Base-by-base conservation (phyloP, 2,113 vertebrate species). In the Lutjanus erythropterus region DNA sequence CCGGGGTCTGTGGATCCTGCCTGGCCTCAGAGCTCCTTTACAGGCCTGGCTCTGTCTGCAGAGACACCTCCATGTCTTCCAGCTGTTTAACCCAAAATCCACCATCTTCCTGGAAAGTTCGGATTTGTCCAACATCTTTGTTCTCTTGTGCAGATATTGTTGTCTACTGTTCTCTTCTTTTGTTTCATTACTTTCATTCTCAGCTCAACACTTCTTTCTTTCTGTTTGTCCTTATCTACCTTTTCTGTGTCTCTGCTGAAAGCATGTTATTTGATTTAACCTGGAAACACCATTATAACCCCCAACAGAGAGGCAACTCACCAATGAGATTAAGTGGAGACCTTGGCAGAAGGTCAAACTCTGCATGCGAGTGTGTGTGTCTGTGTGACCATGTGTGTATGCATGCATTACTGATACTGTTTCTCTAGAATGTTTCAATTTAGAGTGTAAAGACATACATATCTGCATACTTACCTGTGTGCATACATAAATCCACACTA, bases 211-310 rank as follows among this genome's bases (percentile, higher is more conserved):
- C n/a, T 42, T 27, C 12, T 18, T 39, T 70, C 12, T 23, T 7
- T 52, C 23, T 9, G 7, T 65, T 64, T 49, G 18, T 62, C 47
- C 12, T 37, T 15, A 55, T 64, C 11, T 29, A n/a, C 14, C 5
- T 65, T 60, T 60, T 67, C 25, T 41, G 42, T 16, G 27, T 77
- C 55, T 74, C 44, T 74, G 70, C 29, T 73, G 42, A 50, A 74
- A 75, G 78, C 46, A 75, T 78, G 75, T 81, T 85, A 73, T 88
- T 87, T 70, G 79, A 80, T 89, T 90, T 81, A 88, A 19, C 65
- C 80, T 89, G 84, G 81, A 86, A 91, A 85, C 64, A 61, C 60
- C 69, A 86, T 91, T 71, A 89, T 35, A 29, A 23, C 69, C 72
- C 56, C 67, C 66, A 79, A 67, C 62, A 60, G 75, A 55, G 76